Base-by-base conservation (phyloP, 2,888 invertebrate species). In the Physocephala rufipes region DNA sequence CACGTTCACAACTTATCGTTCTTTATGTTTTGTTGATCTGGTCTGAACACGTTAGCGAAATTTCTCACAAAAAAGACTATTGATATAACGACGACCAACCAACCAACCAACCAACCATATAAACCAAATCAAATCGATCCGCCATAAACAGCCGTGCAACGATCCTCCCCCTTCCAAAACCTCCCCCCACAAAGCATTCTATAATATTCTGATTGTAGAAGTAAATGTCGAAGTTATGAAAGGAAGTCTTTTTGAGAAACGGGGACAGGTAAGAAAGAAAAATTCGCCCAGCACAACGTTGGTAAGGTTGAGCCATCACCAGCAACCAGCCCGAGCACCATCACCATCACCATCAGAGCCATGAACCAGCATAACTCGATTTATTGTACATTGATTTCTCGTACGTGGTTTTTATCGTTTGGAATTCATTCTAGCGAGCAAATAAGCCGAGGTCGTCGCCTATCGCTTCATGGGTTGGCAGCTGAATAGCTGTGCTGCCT, bases 361-460 rank as follows among this genome's bases (percentile, higher is more conserved):
- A n/a, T n/a, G n/a, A 43, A 43, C 26, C 64, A 65, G 28, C 65
- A 51, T 65, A 65, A 51, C 65, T 51, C 65, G 65, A 65, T 65
- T 65, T 65, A 65, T 65, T 65, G 65, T 28, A 36, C 53, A 66
- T 53, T 66, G 65, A 66, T 66, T 66, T 30, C 53, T 55, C 53
- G 66, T 66, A 66, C 66, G 66, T 53, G 66, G 53, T 47, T n/a
- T 53, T 51, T 19, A 30, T 19, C 53, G 53, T 16, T 28, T 58
- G 26, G 26, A 36, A 36, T 36, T 36, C 36, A 9, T 36, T 36
- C 5, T 7, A 36, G 36, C 36, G 36, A 36, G n/a, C n/a, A n/a
- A n/a, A n/a, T n/a, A n/a, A n/a, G n/a, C n/a, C n/a, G n/a, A 36
- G 36, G 36, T 36, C n/a, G n/a, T 36, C 36, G 36, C 9, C 36